Evolutionary conservation across 2,113 vertebrate species (phyloP).

Genomic region (Gallinago paraguaiae): DNA sequence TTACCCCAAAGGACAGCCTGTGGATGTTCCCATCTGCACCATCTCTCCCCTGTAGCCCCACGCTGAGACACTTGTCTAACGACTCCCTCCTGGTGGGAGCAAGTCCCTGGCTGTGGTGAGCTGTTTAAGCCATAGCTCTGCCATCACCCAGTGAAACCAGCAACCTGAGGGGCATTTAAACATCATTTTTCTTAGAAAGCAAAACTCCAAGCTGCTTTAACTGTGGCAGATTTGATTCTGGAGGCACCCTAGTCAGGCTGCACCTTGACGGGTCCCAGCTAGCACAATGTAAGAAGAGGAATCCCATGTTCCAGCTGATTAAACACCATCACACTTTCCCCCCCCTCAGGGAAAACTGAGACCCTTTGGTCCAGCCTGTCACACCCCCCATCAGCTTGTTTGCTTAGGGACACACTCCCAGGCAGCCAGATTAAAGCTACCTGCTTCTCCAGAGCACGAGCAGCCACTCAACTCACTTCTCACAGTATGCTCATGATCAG

Average conservation of each 20-base stretch:
- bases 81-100: background rate
- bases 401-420: background rate
- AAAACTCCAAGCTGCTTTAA: background rate
- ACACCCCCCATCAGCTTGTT: background rate
- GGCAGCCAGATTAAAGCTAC: background rate
- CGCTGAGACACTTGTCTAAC: background rate
- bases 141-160: background rate
- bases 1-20: background rate
- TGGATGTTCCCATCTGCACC: background rate
- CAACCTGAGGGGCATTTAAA: fast-evolving
- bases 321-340: background rate
- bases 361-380: background rate
- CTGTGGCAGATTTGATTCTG: background rate
- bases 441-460: fast-evolving
- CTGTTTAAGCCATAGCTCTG: background rate
- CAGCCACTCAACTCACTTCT: background rate
- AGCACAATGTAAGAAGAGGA: background rate
- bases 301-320: background rate
- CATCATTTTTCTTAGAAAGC: background rate
- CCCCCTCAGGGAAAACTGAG: background rate
- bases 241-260: background rate
- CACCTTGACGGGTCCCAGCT: background rate
- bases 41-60: background rate
- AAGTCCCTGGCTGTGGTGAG: background rate
- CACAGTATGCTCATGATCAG: fast-evolving